phyloP scores from a whole-genome alignment of 2,113 vertebrate species.

The Erythrocercus mccallii region DNA sequence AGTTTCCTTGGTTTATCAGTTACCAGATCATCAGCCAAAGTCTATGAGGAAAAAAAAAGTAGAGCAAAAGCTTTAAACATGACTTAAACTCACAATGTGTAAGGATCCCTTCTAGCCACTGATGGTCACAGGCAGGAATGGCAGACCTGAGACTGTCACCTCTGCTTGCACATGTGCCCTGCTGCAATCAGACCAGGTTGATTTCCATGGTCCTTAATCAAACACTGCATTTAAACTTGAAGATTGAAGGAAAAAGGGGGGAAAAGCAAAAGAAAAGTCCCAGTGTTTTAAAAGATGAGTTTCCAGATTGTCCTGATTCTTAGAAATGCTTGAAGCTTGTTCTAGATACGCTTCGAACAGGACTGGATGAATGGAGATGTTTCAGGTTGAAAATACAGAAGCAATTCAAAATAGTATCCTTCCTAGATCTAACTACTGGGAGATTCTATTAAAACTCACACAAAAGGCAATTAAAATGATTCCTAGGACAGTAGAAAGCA shows the following conservation, averaged over 20 bases:
- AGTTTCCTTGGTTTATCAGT: background rate
- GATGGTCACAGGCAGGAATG: background rate
- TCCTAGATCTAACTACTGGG: background rate
- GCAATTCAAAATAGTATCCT: background rate
- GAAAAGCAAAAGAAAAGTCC: background rate
- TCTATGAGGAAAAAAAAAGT: background rate
- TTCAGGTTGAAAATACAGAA: background rate
- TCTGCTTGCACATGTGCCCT: background rate
- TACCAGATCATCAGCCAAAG: background rate
- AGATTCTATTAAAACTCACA: background rate
- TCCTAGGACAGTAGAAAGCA: background rate
- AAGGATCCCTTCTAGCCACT: background rate
- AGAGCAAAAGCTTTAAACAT: background rate
- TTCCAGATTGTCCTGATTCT: background rate
- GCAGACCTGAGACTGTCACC: background rate
- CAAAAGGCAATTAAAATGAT: background rate
- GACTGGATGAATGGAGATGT: background rate
- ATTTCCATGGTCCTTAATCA: background rate
- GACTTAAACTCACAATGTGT: background rate
- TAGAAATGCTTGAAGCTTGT: background rate
- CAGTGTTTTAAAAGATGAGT: background rate
- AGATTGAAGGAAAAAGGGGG: background rate
- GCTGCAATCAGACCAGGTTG: accelerated
- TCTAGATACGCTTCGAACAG: background rate
- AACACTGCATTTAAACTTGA: background rate